Percentiles rank a stretch among this genome's conserved stretches.
Evolutionary conservation across 2,113 vertebrate genomes (phyloP).

Genomic region (Archocentrus centrarchus): DNA sequence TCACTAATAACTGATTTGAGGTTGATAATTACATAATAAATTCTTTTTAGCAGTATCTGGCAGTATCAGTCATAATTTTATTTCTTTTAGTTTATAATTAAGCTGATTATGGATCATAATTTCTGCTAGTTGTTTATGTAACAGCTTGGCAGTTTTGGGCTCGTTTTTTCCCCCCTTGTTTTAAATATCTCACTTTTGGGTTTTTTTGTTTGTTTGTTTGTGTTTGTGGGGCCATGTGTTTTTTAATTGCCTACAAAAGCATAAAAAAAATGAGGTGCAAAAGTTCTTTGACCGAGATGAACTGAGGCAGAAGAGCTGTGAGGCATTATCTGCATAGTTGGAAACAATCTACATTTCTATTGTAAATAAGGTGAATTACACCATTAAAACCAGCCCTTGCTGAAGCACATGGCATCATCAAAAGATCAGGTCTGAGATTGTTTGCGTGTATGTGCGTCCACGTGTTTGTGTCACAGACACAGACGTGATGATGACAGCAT

Average conservation of each 20-base stretch:
- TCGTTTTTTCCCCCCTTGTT: not conserved
- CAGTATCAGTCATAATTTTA: not conserved
- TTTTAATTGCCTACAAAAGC: not conserved
- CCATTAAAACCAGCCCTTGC: not conserved
- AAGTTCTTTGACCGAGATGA: conserved; percentile 22
- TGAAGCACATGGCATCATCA: conserved; percentile 19
- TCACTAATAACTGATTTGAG: not conserved
- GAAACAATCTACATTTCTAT: not conserved
- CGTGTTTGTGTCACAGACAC: conserved; percentile 27
- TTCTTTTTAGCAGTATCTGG: not conserved
- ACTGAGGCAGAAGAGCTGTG: not conserved
- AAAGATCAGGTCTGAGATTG: not conserved
- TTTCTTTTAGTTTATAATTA: not conserved
- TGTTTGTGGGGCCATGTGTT: not conserved
- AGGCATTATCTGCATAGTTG: not conserved
- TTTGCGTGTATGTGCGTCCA: conserved; percentile 6
- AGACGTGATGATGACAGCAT: conserved; percentile 63
- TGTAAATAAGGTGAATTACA: not conserved
- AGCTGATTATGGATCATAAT: not conserved
- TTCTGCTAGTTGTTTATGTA: not conserved
- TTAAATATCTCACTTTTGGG: not conserved
- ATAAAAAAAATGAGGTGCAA: not conserved
- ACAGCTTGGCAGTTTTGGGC: not conserved
- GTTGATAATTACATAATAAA: not conserved
- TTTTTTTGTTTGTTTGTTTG: not conserved